These are phyloP conservation scores for Melanophora roralis DNA, from an alignment of 2,888 invertebrate genomes.

Conservation along the genomic window DNA sequence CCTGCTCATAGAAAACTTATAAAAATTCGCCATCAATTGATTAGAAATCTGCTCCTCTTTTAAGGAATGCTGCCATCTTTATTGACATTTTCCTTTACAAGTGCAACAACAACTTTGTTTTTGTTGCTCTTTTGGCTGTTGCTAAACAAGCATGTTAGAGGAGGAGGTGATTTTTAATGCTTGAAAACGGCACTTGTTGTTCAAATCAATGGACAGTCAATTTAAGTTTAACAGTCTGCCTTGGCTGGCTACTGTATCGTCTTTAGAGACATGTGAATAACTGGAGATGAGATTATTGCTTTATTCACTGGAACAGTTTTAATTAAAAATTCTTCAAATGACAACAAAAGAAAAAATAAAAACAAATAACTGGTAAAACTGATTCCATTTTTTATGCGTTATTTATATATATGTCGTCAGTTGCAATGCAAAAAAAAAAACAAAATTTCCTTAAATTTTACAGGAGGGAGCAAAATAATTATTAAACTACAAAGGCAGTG, in stretches of 20 bases:
- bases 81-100: constrained; percentile 43
- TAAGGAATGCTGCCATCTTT: constrained; percentile 25
- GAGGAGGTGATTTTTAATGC: constrained; percentile 16
- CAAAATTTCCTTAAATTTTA: too few relatives aligned
- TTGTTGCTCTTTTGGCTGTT: not conserved
- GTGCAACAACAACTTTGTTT: not conserved
- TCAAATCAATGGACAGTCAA: constrained; percentile 49
- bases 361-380: too few relatives aligned
- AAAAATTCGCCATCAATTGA: too few relatives aligned
- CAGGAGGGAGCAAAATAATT: too few relatives aligned
- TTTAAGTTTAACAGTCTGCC: constrained; percentile 42
- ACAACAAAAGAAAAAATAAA: not conserved
- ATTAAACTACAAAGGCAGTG: too few relatives aligned
- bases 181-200: constrained; percentile 51
- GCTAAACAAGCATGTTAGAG: not conserved
- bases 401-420: too few relatives aligned
- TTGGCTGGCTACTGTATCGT: constrained; percentile 5
- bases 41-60: not conserved
- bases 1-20: too few relatives aligned
- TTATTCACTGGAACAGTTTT: constrained; percentile 4
- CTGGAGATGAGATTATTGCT: constrained; percentile 19
- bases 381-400: too few relatives aligned
- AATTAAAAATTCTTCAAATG: constrained; percentile 27
- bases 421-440: too few relatives aligned
- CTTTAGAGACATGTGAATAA: not conserved